phyloP scores from a whole-genome alignment of 2,797 vertebrate genomes.

The Pelodytes ibericus region DNA sequence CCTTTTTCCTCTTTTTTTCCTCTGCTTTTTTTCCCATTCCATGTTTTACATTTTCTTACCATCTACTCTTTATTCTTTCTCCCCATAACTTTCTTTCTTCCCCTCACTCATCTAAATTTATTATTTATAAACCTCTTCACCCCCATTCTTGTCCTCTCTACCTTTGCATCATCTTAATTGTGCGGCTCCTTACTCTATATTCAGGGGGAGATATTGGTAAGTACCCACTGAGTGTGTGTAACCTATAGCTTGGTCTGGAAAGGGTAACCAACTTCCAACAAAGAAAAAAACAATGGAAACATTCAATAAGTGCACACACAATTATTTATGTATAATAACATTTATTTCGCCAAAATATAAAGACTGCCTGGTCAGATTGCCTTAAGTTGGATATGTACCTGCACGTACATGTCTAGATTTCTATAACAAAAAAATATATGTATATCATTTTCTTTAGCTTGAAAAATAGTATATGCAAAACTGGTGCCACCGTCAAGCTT shows the following conservation, averaged over 20 bases:
- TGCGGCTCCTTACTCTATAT: slow-evolving; percentile 59
- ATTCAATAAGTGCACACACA: no score
- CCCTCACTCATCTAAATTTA: no score
- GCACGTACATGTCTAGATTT: no score
- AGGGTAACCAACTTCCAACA: slow-evolving; percentile 16
- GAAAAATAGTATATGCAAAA: no score
- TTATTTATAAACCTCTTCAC: slow-evolving; percentile 19
- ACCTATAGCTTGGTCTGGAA: background rate
- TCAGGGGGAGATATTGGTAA: slow-evolving; percentile 98
- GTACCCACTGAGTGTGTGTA: slow-evolving; percentile 73
- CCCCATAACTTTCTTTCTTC: slow-evolving; percentile 23
- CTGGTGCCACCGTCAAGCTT: no score
- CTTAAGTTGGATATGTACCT: no score
- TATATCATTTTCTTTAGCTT: no score
- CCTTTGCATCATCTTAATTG: slow-evolving; percentile 52
- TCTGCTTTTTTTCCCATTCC: slow-evolving; percentile 58
- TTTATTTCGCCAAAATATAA: no score
- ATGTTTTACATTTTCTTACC: no score
- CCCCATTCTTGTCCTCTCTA: slow-evolving; percentile 57
- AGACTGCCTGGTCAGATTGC: no score
- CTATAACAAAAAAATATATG: no score
- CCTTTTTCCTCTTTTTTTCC: slow-evolving; percentile 67
- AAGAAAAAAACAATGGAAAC: background rate
- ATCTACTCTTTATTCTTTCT: slow-evolving; percentile 38
- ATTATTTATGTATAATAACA: no score